Evolutionary conservation across 2,888 invertebrate genomes (phyloP).

Genomic region (Ischnura elegans): DNA sequence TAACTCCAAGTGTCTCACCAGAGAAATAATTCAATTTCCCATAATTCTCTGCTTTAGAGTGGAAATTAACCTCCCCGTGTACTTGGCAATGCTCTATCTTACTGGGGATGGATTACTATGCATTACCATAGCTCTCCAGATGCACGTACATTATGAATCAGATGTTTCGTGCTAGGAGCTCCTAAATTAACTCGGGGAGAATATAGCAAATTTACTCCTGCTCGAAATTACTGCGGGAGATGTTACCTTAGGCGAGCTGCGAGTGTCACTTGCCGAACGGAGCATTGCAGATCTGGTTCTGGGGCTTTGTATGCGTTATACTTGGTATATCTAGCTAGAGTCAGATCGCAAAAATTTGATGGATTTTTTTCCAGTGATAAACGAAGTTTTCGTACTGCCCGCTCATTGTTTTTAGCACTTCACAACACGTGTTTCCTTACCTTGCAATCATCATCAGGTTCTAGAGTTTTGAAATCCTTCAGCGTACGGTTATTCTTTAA

Average conservation of each 20-base stretch:
- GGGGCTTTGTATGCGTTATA: background rate
- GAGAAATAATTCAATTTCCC: background rate
- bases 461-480: too few species aligned
- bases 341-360: too few species aligned
- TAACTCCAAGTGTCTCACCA: background rate
- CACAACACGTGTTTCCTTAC: too few species aligned
- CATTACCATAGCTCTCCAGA: background rate
- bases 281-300: background rate
- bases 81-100: background rate
- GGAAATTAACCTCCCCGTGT: background rate
- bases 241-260: background rate
- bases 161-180: background rate
- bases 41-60: background rate
- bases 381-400: too few species aligned
- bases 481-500: too few species aligned
- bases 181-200: background rate
- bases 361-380: too few species aligned
- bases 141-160: background rate
- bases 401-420: background rate
- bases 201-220: conserved; percentile 16
- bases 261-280: background rate
- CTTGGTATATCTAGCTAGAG: too few species aligned
- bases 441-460: too few species aligned
- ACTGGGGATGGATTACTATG: background rate
- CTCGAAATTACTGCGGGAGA: background rate